Evolutionary conservation across 2,797 vertebrate species (phyloP), one percentile per base, ranked within the genome.

Genomic region (Rousettus madagascariensis): DNA sequence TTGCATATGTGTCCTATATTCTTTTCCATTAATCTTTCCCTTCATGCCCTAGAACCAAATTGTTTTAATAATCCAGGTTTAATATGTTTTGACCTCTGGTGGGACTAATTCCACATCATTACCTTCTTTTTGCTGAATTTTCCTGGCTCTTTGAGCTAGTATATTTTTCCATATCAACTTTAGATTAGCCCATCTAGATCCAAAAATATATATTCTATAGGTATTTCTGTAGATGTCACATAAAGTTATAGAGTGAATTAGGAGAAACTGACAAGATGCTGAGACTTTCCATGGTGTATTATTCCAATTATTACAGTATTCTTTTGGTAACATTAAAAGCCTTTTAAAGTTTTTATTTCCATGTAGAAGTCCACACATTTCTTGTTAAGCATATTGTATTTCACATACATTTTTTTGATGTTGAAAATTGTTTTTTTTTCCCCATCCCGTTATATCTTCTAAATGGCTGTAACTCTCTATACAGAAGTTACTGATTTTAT

Each of bases 121-220:
- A 72, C 8, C 65, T 63, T 78, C 43, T 36, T 79, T 92, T 41
- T 59, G 78, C n/a, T 92, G 41, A 75, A 86, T 78, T 90, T 93
- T 91, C 13, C 87, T 86, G 63, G 30, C 51, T 83, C 63, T 84
- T 91, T 43, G 46, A 71, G 51, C 10, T 26, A 33, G 33, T 71
- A 61, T 71, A 51, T 91, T 91, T 95, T 95, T 86, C 36, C 57
- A n/a, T 86, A 78, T 69, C 61, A 94, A 93, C 69, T 91, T 88
- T 41, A 86, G 82, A 86, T 36, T 46, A 90, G 26, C 12, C 69
- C 59, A 79, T 74, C 71, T 84, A 90, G 24, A 43, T 55, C 30
- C 78, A 59, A 91, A 96, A 75, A 65, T 49, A 16, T 49, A 61
- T 63, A 83, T 71, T 65, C 30, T 69, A 19, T 65, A 63, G 69